Evolutionary conservation across 1,140 invertebrate genomes (phyloP).

Genomic region (Pachyrhynchus sulphureomaculatus): DNA sequence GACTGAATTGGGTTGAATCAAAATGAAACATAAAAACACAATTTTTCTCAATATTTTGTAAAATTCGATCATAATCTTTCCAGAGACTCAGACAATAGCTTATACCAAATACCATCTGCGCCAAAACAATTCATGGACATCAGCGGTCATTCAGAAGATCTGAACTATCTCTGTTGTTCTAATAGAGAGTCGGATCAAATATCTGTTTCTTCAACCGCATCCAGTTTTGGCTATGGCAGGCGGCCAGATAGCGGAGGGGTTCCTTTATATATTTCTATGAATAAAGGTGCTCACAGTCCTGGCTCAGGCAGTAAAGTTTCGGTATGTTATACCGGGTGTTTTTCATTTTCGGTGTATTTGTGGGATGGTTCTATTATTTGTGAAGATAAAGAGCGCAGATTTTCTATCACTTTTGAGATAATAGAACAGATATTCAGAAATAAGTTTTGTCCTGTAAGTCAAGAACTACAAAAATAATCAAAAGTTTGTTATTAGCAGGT

Average conservation of each 20-base stretch:
- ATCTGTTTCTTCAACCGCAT: slow-evolving; percentile 52
- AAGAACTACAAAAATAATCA: too few relatives aligned
- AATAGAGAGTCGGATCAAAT: slow-evolving; percentile 51
- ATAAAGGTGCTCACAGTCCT: slow-evolving; percentile 50
- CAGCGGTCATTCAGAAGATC: slow-evolving; percentile 58
- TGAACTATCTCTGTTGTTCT: slow-evolving; percentile 48
- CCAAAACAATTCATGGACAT: slow-evolving; percentile 58
- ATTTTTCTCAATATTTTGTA: too few relatives aligned
- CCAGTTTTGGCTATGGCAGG: slow-evolving; percentile 50
- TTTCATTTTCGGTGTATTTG: neutral
- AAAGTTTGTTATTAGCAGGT: too few relatives aligned
- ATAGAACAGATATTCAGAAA: too few relatives aligned
- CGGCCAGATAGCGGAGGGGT: slow-evolving; percentile 49
- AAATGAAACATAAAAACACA: too few relatives aligned
- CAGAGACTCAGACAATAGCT: slow-evolving; percentile 59
- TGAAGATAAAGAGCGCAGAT: too few relatives aligned
- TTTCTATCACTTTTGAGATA: too few relatives aligned
- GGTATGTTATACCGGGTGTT: slow-evolving; percentile 39
- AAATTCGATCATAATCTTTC: slow-evolving; percentile 46
- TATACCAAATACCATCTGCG: slow-evolving; percentile 58
- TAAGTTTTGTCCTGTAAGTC: too few relatives aligned
- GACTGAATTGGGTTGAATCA: too few relatives aligned
- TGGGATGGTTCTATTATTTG: neutral
- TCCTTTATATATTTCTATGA: slow-evolving; percentile 52
- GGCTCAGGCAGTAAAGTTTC: slow-evolving; percentile 54